Evolutionary conservation across 1,140 invertebrate species (phyloP).

Genomic region (Popillia japonica): DNA sequence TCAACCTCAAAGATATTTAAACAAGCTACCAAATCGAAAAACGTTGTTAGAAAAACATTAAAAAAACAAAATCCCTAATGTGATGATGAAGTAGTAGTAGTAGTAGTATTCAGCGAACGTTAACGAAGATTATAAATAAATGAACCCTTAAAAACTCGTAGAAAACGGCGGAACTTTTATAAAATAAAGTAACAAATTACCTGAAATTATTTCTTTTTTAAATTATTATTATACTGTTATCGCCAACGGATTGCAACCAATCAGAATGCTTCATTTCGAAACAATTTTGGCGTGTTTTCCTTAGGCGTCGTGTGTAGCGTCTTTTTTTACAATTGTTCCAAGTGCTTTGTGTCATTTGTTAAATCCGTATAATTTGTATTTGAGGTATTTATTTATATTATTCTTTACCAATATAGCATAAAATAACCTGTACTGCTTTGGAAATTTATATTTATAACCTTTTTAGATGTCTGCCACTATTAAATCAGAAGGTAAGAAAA

Average conservation of each 20-base stretch:
- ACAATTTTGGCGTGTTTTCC: conserved; percentile 39
- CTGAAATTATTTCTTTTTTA: too few relatives aligned
- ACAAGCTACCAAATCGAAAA: too few relatives aligned
- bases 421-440: too few relatives aligned
- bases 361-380: not conserved
- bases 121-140: too few relatives aligned
- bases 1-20: too few relatives aligned
- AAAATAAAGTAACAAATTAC: too few relatives aligned
- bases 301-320: conserved; percentile 37
- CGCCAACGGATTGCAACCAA: not conserved
- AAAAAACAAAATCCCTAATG: too few relatives aligned
- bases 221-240: not conserved
- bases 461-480: conserved; percentile 36
- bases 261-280: conserved; percentile 30
- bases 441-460: not conserved
- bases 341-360: not conserved
- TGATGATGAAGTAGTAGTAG: too few relatives aligned
- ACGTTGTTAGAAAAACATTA: too few relatives aligned
- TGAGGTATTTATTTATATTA: conserved; percentile 6
- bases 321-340: conserved; percentile 25
- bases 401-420: not conserved
- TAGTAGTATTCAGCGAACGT: too few relatives aligned
- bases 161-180: too few relatives aligned
- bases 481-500: conserved; percentile 9
- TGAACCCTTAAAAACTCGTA: too few relatives aligned